Evolutionary conservation across 1,140 invertebrate species (phyloP).

Genomic region (Heterodera carotae): DNA sequence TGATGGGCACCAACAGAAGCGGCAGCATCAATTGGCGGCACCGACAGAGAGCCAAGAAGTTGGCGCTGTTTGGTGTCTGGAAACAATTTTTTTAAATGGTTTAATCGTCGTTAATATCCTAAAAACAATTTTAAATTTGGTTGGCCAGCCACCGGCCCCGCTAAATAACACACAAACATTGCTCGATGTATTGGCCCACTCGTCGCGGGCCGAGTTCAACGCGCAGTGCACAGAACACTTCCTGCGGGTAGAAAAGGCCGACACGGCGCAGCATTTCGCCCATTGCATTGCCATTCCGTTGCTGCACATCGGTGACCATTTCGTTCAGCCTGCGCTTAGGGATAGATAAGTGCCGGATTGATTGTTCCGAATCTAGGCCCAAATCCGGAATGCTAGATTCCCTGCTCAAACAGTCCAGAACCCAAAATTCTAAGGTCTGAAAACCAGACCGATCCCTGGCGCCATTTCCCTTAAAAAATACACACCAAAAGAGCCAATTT

Average conservation of each 20-base stretch:
- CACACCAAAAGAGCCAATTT: constrained; percentile 51
- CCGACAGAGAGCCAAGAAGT: neutral
- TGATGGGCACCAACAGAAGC: neutral
- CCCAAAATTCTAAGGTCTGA: too few species aligned
- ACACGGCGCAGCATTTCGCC: constrained; percentile 28
- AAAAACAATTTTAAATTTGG: neutral
- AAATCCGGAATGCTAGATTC: too few species aligned
- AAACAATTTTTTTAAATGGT: too few species aligned
- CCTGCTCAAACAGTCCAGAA: too few species aligned
- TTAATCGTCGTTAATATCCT: too few species aligned
- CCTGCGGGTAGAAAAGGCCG: constrained; percentile 48
- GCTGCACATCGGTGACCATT: constrained; percentile 43
- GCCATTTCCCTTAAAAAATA: neutral
- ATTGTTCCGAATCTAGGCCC: too few species aligned
- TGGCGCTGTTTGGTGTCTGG: neutral
- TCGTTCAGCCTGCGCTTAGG: constrained; percentile 42
- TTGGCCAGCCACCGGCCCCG: neutral
- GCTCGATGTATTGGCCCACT: constrained; percentile 31
- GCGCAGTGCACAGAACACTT: constrained; percentile 33
- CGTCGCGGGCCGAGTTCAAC: constrained; percentile 20
- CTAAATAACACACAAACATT: constrained; percentile 12
- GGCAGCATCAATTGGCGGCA: neutral
- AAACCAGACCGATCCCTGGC: too few species aligned
- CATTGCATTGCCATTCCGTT: constrained; percentile 36
- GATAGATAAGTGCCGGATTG: neutral